Base-by-base conservation (phyloP, 1,140 invertebrate species). In the Drosophila pruinosa region DNA sequence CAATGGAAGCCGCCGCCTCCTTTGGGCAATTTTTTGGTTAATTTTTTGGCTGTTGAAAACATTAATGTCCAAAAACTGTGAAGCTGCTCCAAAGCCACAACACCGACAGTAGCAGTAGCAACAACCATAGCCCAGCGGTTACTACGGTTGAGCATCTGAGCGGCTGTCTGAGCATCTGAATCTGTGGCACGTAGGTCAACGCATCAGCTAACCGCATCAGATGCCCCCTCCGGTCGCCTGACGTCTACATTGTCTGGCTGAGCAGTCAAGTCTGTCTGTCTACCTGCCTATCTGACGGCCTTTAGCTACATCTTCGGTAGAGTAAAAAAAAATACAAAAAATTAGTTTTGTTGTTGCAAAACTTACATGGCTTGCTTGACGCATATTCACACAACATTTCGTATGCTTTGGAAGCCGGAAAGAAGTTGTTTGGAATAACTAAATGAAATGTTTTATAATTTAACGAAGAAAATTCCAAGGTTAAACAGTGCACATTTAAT, bases 141-240 rank as follows among this genome's bases (percentile, higher is more conserved):
- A 80, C 50, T 58, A 53, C 70, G 43, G 61, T 43, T 64, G 58
- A 61, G 54, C 58, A 72, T 58, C 52, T 78, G 75, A 75, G 38
- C 79, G 72, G 4, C 54, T 67, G 62, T 85, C 81, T 77, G 77
- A 64, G 61, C 50, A 56, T 72, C 68, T 86, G 81, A 83, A 85
- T 81, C 81, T 86, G 52, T 74, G 81, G 71, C 80, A 85, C 80
- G 80, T 85, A 85, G 80, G 80, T 85, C 80, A 85, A 62, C 75
- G 82, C 81, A 85, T 83, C 78, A 74, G 45, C 69, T 31, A 58
- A 50, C 63, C 52, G 24, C 77, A 65, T 59, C 59, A 43, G 53
- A 61, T 38, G 28, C 54, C 43, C 48, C 67, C 50, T 63, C 12
- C 31, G 10, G 41, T 24, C 3, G 7, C 39, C 6, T 17, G 1